phyloP scores from a whole-genome alignment of 2,797 vertebrate genomes.

The Hoplostethus atlanticus region DNA sequence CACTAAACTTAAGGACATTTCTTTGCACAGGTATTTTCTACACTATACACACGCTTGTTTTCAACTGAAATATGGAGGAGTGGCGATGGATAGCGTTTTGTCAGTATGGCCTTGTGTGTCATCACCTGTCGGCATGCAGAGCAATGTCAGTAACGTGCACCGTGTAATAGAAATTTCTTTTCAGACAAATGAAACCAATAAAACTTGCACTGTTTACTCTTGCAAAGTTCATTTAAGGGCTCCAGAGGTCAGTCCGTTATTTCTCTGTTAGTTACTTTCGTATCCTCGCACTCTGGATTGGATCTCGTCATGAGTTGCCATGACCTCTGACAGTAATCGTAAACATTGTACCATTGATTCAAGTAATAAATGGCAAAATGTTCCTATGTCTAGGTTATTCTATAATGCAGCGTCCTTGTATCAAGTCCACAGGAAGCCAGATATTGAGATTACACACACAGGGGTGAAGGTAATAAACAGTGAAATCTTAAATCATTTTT shows the following conservation, averaged over 20 bases:
- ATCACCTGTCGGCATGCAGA: slow-evolving; percentile 47
- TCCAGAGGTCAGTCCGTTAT: slow-evolving; percentile 10
- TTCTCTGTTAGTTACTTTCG: neutral
- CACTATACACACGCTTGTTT: slow-evolving; percentile 6
- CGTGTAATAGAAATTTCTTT: slow-evolving; percentile 59
- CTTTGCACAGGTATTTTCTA: slow-evolving; percentile 25
- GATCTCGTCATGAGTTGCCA: too few relatives aligned
- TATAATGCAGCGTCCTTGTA: too few relatives aligned
- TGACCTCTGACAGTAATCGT: too few relatives aligned
- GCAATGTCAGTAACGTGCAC: slow-evolving; percentile 55
- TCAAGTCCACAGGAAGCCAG: too few relatives aligned
- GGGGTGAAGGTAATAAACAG: too few relatives aligned
- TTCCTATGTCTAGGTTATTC: too few relatives aligned
- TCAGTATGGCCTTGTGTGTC: slow-evolving; percentile 22
- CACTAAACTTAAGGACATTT: slow-evolving; percentile 33
- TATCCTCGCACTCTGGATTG: neutral
- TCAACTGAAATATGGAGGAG: neutral
- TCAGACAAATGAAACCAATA: slow-evolving; percentile 78
- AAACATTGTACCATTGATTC: too few relatives aligned
- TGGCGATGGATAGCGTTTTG: slow-evolving; percentile 14
- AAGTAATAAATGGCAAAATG: too few relatives aligned
- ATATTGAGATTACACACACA: too few relatives aligned
- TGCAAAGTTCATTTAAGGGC: slow-evolving; percentile 42
- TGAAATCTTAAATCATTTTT: too few relatives aligned
- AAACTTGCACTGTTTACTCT: slow-evolving; percentile 82